Conservation (phyloP, 2,797 vertebrate genomes). For the Acanthurus leucopareius region DNA sequence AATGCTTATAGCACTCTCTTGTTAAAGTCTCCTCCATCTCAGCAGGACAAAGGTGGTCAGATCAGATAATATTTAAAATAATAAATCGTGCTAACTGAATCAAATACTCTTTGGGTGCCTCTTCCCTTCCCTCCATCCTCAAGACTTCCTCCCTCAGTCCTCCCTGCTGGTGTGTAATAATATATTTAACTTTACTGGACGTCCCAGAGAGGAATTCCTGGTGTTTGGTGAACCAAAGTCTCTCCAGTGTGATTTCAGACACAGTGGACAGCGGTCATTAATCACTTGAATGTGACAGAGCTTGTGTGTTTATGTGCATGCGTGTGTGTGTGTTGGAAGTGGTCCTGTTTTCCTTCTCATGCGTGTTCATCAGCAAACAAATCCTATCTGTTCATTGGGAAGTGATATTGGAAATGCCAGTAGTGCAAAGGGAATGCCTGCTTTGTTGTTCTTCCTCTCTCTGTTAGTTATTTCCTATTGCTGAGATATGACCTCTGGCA, state of each 20-base stretch:
- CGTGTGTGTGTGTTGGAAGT: slow-evolving; percentile 55
- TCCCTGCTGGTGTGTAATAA: slow-evolving; percentile 77
- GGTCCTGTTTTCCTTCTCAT: slow-evolving; percentile 67
- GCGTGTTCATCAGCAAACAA: slow-evolving; percentile 74
- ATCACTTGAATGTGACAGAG: slow-evolving; percentile 71
- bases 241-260: slow-evolving; percentile 82
- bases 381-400: slow-evolving; percentile 65
- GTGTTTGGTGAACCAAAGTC: slow-evolving; percentile 83
- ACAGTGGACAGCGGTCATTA: slow-evolving; percentile 79
- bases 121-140: slow-evolving; percentile 30
- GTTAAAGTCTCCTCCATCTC: neutral
- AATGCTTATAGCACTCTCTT: neutral
- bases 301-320: slow-evolving; percentile 41
- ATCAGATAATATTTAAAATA: slow-evolving; percentile 45
- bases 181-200: slow-evolving; percentile 82
- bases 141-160: slow-evolving; percentile 41
- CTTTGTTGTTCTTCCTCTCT: slow-evolving; percentile 74
- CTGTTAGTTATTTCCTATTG: slow-evolving; percentile 71
- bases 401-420: slow-evolving; percentile 64
- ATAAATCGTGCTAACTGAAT: slow-evolving; percentile 34
- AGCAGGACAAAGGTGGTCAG: slow-evolving; percentile 1
- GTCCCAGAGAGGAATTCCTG: slow-evolving; percentile 83
- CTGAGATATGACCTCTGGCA: slow-evolving; percentile 69
- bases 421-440: slow-evolving; percentile 35
- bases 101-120: slow-evolving; percentile 10